Base-by-base conservation (phyloP, 2,113 vertebrate genomes). In the Megalops atlanticus region DNA sequence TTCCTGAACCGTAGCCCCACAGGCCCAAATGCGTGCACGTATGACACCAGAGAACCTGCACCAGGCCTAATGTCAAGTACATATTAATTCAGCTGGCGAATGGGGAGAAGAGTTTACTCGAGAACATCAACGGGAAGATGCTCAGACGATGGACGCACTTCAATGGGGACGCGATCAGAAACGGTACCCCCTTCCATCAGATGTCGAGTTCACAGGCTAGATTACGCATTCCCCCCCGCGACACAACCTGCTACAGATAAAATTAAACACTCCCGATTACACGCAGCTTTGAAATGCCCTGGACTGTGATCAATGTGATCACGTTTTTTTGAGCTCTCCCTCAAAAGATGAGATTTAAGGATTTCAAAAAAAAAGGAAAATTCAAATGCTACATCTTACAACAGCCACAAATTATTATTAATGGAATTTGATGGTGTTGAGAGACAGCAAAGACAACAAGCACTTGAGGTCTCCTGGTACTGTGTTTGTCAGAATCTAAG, bases 151-250 rank as follows among this genome's bases (percentile, higher is more conserved):
- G 86, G 87, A 89, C 77, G 84, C 84, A 89, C 88, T 91, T 93
- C 90, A 92, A 81, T 88, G 39, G 45, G 83, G 83, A 85, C 85
- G 85, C 87, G 91, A 93, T 93, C 91, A 93, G 85, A 93, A 93
- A 91, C 84, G 74, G 79, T 87, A 89, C 89, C 85, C 89, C 85
- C 89, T 85, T 86, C 85, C 85, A 89, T 94, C 89, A 92, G 91
- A 94, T 94, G 90, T 92, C 11, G 85, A 91, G 90, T 94, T 93
- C 92, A 92, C 89, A 93, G 89, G 89, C 89, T 89, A 91, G 89
- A 94, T 93, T 91, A 90, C 89, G 89, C 89, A 87, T 84, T 78
- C 84, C 39, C 84, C 84, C 90, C 88, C 84, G 87, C 88, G 85
- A 91, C 90, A 89, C 91, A 91, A 88, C 89, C 88, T 82, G 90